Base-by-base conservation (phyloP, 1,140 invertebrate genomes). In the Drosophila gunungcola region DNA sequence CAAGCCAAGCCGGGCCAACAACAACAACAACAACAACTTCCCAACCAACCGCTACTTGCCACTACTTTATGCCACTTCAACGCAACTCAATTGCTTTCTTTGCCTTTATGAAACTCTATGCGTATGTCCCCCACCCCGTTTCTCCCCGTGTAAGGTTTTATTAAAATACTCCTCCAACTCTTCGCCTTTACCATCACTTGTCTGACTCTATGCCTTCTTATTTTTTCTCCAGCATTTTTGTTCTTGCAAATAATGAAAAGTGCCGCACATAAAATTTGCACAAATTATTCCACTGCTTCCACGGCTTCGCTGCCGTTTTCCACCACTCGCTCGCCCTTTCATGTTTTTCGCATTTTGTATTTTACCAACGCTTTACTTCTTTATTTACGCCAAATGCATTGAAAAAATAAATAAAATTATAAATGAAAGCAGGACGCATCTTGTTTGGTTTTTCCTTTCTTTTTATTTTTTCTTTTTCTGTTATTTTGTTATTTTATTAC, bases 61-160 rank as follows among this genome's bases (percentile, higher is more conserved):
- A 86, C 83, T 89, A 88, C 83, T 88, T 88, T 89, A 88, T 88
- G 83, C 83, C 84, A 89, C 83, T 88, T 88, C 83, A 88, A 88
- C 83, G 80, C 84, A 88, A 88, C 84, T 88, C 83, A 86, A 86
- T 86, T 88, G 83, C 83, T 88, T 89, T 88, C 83, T 88, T 88
- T 88, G 84, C 80, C 76, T 83, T 79, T 76, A 79, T 89, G 79
- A 83, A 83, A 79, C 70, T 62, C 46, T 67, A 56, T 62, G 52
- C 54, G 48, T 65, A 42, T 67, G 25, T 55, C 43, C 38, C 34
- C 51, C 29, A 13, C n/a, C 48, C 25, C 43, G 10, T 43, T 42
- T 60, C 11, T 63, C 49, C 57, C 53, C 48, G 60, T 58, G 49
- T 76, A 78, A 46, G 76, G 79, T 88, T 88, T 88, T 88, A 88